Conservation (phyloP, 1,140 invertebrate genomes). For the Danaus plexippus region DNA sequence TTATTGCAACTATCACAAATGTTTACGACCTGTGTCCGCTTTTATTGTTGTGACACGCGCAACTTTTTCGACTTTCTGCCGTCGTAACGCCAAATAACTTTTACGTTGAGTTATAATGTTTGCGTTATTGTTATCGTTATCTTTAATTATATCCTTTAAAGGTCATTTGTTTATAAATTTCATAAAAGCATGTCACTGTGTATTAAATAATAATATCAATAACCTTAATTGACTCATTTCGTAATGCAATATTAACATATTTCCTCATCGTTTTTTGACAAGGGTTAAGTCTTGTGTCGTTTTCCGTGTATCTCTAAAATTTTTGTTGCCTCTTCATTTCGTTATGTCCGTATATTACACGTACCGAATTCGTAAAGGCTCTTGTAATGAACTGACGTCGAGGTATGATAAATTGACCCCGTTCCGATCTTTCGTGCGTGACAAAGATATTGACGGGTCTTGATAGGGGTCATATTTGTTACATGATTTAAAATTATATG, state of each 20-base stretch:
- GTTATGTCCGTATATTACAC: constrained; percentile 37
- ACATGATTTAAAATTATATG: too few species aligned
- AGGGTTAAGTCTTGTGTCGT: constrained; percentile 45
- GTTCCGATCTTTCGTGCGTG: constrained; percentile 10
- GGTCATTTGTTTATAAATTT: too few species aligned
- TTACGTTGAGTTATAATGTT: constrained; percentile 12
- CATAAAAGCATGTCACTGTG: too few species aligned
- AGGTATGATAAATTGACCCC: constrained; percentile 26
- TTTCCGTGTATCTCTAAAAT: constrained; percentile 40
- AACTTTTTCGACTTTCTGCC: constrained; percentile 13
- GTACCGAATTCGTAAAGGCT: constrained; percentile 25
- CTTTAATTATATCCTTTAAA: not conserved
- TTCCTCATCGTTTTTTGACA: constrained; percentile 26
- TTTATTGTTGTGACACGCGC: constrained; percentile 20
- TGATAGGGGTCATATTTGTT: too few species aligned
- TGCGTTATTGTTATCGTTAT: not conserved
- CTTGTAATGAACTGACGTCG: constrained; percentile 25
- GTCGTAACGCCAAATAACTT: constrained; percentile 12
- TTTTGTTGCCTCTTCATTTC: constrained; percentile 25
- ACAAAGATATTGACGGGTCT: constrained; percentile 15
- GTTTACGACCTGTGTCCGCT: constrained; percentile 20
- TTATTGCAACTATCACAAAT: constrained; percentile 17
- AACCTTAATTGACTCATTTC: too few species aligned
- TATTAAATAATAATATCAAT: too few species aligned
- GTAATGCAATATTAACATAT: too few species aligned